Percentiles rank a stretch among this genome's conserved stretches.
phyloP scores from a whole-genome alignment of 2,113 vertebrate species.

The Zonotrichia leucophrys region DNA sequence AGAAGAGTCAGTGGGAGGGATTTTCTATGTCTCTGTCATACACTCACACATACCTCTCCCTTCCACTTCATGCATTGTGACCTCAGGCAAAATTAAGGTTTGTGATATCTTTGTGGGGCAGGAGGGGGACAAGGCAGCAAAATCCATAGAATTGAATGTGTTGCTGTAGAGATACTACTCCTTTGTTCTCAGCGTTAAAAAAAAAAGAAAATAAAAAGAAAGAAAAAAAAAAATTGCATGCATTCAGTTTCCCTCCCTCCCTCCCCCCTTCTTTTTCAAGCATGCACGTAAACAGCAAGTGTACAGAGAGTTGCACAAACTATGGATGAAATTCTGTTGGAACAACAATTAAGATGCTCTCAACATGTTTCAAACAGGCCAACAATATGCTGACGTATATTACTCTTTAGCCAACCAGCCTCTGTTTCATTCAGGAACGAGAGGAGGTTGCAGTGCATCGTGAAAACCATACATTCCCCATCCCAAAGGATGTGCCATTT shows the following conservation, averaged over 20 bases:
- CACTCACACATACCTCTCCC: not conserved
- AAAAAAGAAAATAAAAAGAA: slow-evolving; percentile 25
- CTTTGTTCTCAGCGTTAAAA: slow-evolving; percentile 53
- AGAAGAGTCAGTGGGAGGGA: slow-evolving; percentile 12
- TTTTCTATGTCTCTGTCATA: not conserved
- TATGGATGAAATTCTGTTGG: slow-evolving; percentile 72
- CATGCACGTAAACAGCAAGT: slow-evolving; percentile 75
- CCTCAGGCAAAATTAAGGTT: slow-evolving; percentile 36
- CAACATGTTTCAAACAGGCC: slow-evolving; percentile 70
- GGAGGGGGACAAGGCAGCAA: not conserved
- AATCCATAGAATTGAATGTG: slow-evolving; percentile 41
- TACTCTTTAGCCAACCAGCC: slow-evolving; percentile 71
- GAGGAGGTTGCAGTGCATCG: slow-evolving; percentile 59
- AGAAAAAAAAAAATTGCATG: slow-evolving; percentile 79
- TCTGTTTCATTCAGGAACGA: slow-evolving; percentile 60
- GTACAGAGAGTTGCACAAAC: slow-evolving; percentile 69
- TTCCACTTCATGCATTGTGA: slow-evolving; percentile 37
- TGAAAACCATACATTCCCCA: slow-evolving; percentile 63
- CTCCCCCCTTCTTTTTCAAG: slow-evolving; percentile 53
- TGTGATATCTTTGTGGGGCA: not conserved
- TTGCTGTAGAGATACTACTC: slow-evolving; percentile 83
- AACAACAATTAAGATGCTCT: slow-evolving; percentile 71
- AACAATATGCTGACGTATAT: slow-evolving; percentile 76
- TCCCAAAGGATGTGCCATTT: slow-evolving; percentile 65
- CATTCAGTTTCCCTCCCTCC: slow-evolving; percentile 61